Percentiles rank a stretch among this genome's conserved stretches.
Conservation (phyloP, 2,113 vertebrate species). For the Lasiurus cinereus region DNA sequence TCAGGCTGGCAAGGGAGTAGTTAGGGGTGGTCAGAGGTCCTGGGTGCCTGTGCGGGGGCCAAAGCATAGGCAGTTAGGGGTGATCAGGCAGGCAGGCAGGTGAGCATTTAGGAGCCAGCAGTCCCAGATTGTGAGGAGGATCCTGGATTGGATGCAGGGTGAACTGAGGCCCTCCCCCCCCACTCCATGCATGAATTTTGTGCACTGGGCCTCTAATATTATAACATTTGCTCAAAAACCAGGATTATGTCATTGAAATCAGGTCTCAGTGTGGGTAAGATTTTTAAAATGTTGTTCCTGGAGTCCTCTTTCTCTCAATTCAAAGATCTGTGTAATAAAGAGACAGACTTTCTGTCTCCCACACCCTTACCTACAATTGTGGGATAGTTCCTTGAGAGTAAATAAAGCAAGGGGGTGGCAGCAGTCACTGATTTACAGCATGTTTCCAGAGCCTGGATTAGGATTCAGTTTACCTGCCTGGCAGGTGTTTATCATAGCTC, state of each 20-base stretch:
- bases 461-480: background rate
- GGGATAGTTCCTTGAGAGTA: background rate
- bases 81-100: too few relatives aligned
- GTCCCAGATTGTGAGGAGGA: too few relatives aligned
- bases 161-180: too few relatives aligned
- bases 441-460: background rate
- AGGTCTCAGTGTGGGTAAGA: background rate
- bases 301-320: background rate
- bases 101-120: too few relatives aligned
- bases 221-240: background rate
- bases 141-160: too few relatives aligned
- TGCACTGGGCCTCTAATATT: too few relatives aligned
- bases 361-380: background rate
- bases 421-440: background rate
- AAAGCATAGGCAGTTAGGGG: too few relatives aligned
- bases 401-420: background rate
- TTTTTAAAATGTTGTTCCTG: background rate
- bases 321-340: background rate
- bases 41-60: too few relatives aligned
- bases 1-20: too few relatives aligned
- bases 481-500: background rate
- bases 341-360: background rate
- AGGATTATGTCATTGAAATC: background rate
- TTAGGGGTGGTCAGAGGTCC: too few relatives aligned
- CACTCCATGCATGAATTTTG: too few relatives aligned